These are phyloP conservation scores for Ophioninae sp. DNA, from an alignment of 2,888 invertebrate genomes.

Conservation along the genomic window DNA sequence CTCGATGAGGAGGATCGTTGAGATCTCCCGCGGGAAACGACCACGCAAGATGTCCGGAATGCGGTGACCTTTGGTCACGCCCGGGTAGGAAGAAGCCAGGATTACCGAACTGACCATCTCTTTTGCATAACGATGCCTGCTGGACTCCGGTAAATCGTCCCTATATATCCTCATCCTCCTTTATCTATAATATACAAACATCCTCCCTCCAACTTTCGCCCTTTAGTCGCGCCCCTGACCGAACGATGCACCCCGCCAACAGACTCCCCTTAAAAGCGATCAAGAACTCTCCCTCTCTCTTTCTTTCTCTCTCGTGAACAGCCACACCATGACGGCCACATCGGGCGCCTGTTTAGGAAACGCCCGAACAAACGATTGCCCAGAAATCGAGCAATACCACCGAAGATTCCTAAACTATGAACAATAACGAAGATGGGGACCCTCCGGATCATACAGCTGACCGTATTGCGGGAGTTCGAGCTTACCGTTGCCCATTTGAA, in stretches of 20 bases:
- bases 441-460: conserved; percentile 63
- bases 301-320: not conserved
- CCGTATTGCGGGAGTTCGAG: conserved; percentile 41
- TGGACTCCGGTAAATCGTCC: conserved; percentile 45
- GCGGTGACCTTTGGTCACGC: conserved; percentile 74
- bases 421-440: conserved; percentile 73
- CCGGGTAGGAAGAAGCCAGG: conserved; percentile 67
- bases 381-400: conserved; percentile 35
- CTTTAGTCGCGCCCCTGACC: conserved; percentile 51
- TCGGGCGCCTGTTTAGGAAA: conserved; percentile 12
- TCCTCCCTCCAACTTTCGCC: conserved; percentile 32
- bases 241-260: conserved; percentile 62
- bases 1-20: conserved; percentile 45
- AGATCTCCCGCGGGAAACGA: conserved; percentile 71
- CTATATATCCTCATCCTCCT: conserved; percentile 54
- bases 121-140: conserved; percentile 79
- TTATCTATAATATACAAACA: conserved; percentile 31
- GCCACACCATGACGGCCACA: not conserved
- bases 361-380: conserved; percentile 31
- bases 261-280: conserved; percentile 36
- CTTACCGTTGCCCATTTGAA: conserved; percentile 45
- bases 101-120: conserved; percentile 80
- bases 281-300: conserved; percentile 36
- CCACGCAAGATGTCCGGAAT: conserved; percentile 78
- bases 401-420: conserved; percentile 57